Percentiles rank a stretch among this genome's conserved stretches.
These are phyloP conservation scores for Pao palembangensis DNA, from an alignment of 2,113 vertebrate genomes.

Conservation along the genomic window DNA sequence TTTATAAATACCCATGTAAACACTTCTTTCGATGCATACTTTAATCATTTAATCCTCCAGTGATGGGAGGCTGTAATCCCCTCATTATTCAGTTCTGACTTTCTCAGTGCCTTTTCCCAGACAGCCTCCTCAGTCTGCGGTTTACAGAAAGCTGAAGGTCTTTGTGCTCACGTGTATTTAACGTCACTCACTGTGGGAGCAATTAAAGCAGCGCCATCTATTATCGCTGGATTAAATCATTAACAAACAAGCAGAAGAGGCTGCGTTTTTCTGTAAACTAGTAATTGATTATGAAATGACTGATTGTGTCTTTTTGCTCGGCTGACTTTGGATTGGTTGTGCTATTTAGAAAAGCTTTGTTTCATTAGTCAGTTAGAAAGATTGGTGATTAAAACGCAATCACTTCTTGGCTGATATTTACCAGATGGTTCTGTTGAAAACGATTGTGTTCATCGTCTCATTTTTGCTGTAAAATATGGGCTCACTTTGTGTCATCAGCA, in stretches of 20 bases:
- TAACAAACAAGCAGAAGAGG: constrained; percentile 3
- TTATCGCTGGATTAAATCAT: constrained; percentile 33
- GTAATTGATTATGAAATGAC: too few relatives aligned
- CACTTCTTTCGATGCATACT: constrained; percentile 28
- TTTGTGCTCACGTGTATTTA: constrained; percentile 17
- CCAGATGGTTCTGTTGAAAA: too few relatives aligned
- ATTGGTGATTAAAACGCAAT: too few relatives aligned
- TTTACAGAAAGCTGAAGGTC: constrained; percentile 22
- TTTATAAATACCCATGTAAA: constrained; percentile 16
- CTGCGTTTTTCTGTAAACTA: too few relatives aligned
- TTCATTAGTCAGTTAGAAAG: too few relatives aligned
- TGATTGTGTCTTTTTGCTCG: too few relatives aligned
- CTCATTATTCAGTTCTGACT: constrained; percentile 47
- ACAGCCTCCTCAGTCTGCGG: constrained; percentile 23
- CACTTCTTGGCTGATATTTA: too few relatives aligned
- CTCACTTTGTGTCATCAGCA: too few relatives aligned
- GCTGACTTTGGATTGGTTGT: too few relatives aligned
- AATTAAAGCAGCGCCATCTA: constrained; percentile 15
- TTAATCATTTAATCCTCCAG: constrained; percentile 52
- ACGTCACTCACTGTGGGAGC: constrained; percentile 11
- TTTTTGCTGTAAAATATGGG: too few relatives aligned
- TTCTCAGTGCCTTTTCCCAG: constrained; percentile 27
- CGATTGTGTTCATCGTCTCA: too few relatives aligned
- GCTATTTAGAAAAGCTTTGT: too few relatives aligned
- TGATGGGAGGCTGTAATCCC: constrained; percentile 48